A percentile compares a stretch with the other conserved stretches of the same genome.
phyloP scores from a whole-genome alignment of 2,113 vertebrate species.

The Perccottus glenii region DNA sequence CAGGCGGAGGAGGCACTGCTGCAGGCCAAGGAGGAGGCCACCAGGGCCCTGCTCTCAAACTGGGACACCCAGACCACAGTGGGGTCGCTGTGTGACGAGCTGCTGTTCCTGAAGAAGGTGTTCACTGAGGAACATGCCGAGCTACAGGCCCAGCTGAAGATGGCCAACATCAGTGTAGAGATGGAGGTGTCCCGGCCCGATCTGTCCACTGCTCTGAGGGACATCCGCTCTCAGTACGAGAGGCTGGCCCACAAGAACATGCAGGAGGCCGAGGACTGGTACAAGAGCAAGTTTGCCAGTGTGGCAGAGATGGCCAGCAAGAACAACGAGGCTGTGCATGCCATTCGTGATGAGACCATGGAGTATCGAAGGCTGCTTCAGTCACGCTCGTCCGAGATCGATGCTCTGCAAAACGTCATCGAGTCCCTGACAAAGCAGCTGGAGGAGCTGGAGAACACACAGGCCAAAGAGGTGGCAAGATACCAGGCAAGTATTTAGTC shows the following conservation, averaged over 20 bases:
- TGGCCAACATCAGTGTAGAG: conserved; percentile 73
- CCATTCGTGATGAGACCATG: conserved; percentile 84
- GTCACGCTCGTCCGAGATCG: conserved; percentile 82
- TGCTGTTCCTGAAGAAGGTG: conserved; percentile 82
- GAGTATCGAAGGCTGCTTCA: conserved; percentile 85
- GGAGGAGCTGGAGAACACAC: conserved; percentile 82
- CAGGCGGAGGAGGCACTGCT: conserved; percentile 75
- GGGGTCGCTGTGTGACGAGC: conserved; percentile 79
- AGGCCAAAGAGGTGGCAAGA: conserved; percentile 80
- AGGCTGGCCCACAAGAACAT: conserved; percentile 81
- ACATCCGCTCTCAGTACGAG: conserved; percentile 83
- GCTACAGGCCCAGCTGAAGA: conserved; percentile 77
- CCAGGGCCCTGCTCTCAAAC: conserved; percentile 68
- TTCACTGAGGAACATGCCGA: conserved; percentile 77
- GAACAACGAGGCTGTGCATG: conserved; percentile 82
- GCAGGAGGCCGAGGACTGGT: conserved; percentile 84
- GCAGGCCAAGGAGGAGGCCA: conserved; percentile 73
- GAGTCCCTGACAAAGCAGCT: conserved; percentile 82
- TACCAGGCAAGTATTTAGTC: conserved; percentile 76
- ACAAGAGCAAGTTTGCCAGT: conserved; percentile 79
- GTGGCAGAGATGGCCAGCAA: conserved; percentile 79
- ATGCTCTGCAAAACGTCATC: conserved; percentile 81
- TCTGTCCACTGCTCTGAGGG: conserved; percentile 78
- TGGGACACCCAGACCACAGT: conserved; percentile 77
- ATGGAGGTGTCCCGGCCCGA: conserved; percentile 76